A percentile compares a stretch with the other conserved stretches of the same genome.
phyloP scores from a whole-genome alignment of 1,140 invertebrate species.

The Ceratina japonica region DNA sequence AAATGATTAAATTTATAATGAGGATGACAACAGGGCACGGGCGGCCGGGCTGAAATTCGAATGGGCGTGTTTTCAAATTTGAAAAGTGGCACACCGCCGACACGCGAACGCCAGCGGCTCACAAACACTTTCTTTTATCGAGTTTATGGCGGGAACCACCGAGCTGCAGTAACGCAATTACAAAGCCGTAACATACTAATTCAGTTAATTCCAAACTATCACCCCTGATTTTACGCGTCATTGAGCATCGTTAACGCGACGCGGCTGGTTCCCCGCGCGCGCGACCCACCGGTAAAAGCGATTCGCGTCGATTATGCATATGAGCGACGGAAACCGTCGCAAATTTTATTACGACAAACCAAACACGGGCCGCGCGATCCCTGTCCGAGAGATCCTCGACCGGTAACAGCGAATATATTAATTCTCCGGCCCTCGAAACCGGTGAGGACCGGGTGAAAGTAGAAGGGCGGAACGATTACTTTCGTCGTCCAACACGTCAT shows the following conservation, averaged over 20 bases:
- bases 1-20: too few species aligned
- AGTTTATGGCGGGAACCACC: conserved; percentile 17
- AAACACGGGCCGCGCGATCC: conserved; percentile 20
- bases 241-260: conserved; percentile 40
- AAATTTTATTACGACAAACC: conserved; percentile 51
- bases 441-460: neutral
- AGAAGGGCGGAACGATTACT: neutral
- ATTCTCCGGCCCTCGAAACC: neutral
- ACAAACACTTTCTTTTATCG: conserved; percentile 50
- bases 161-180: conserved; percentile 41
- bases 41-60: too few species aligned
- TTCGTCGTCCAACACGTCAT: too few species aligned
- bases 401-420: conserved; percentile 16
- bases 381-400: neutral
- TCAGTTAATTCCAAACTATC: conserved; percentile 62
- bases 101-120: neutral
- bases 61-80: too few species aligned
- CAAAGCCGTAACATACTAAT: conserved; percentile 55
- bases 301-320: conserved; percentile 49
- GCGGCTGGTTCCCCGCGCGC: neutral
- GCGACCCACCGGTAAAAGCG: conserved; percentile 45
- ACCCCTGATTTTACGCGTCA: conserved; percentile 61
- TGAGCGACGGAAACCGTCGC: conserved; percentile 45
- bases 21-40: too few species aligned
- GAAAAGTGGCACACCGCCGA: neutral